Evolutionary conservation across 2,113 vertebrate genomes (phyloP).

Genomic region (Psephotus haematonotus): DNA sequence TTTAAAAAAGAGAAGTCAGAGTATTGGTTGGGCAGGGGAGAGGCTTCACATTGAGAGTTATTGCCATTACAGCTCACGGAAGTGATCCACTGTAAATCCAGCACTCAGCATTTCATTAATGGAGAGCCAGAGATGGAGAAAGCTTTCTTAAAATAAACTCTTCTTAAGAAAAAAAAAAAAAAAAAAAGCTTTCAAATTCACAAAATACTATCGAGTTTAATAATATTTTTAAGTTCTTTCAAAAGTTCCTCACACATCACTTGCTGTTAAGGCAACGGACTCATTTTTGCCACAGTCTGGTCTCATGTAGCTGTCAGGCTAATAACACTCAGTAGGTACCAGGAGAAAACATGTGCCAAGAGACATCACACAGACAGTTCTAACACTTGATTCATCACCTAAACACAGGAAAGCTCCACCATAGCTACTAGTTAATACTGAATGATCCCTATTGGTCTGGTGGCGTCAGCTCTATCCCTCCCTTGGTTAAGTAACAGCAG

Average conservation of each 20-base stretch:
- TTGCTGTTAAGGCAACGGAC: rapidly evolving
- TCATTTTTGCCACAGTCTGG: rapidly evolving
- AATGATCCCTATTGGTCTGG: rapidly evolving
- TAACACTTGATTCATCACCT: background rate
- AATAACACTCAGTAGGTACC: background rate
- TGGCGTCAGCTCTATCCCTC: background rate
- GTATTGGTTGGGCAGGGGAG: background rate
- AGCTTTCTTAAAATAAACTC: background rate
- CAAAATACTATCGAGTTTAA: background rate
- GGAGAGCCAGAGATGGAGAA: background rate
- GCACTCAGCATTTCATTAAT: background rate
- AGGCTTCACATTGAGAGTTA: background rate
- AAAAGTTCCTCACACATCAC: rapidly evolving
- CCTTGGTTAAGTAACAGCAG: background rate
- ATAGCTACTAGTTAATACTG: background rate
- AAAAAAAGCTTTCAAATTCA: background rate
- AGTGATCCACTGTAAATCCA: rapidly evolving
- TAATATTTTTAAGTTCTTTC: background rate
- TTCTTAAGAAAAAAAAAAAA: background rate
- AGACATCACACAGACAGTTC: background rate
- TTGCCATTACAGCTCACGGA: background rate
- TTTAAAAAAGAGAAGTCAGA: background rate
- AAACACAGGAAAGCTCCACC: background rate
- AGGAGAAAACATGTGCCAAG: background rate
- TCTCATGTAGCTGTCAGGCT: background rate